phyloP scores from a whole-genome alignment of 2,888 invertebrate species.

The Lasioglossum lativentre region DNA sequence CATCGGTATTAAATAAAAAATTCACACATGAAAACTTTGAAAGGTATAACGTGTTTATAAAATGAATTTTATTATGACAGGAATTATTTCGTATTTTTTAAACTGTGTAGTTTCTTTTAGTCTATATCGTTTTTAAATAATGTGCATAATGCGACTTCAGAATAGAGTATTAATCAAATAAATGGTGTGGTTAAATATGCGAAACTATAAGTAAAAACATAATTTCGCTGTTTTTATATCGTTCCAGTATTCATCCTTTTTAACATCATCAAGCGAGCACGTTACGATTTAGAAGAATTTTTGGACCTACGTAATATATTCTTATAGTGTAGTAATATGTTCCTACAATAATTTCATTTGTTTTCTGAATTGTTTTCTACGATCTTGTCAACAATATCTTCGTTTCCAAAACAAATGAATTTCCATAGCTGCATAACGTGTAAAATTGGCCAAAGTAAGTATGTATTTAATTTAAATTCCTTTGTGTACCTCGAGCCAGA shows the following conservation, averaged over 20 bases:
- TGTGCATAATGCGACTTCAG: not conserved
- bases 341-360: not conserved
- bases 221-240: no score
- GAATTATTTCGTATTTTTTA: no score
- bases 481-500: not conserved
- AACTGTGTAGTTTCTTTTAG: not conserved
- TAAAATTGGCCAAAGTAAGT: not conserved
- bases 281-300: no score
- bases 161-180: not conserved
- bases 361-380: not conserved
- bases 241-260: no score
- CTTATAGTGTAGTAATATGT: not conserved
- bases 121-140: not conserved
- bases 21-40: not conserved
- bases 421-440: not conserved
- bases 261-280: no score
- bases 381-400: not conserved
- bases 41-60: not conserved
- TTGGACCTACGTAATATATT: not conserved
- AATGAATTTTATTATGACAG: not conserved
- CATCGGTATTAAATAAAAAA: not conserved
- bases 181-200: not conserved
- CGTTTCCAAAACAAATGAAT: not conserved
- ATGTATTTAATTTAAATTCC: not conserved
- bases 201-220: no score